Percentiles rank a stretch among this genome's conserved stretches.
These are phyloP conservation scores for Holcopasites calliopsidis DNA, from an alignment of 1,140 invertebrate species.

Conservation along the genomic window DNA sequence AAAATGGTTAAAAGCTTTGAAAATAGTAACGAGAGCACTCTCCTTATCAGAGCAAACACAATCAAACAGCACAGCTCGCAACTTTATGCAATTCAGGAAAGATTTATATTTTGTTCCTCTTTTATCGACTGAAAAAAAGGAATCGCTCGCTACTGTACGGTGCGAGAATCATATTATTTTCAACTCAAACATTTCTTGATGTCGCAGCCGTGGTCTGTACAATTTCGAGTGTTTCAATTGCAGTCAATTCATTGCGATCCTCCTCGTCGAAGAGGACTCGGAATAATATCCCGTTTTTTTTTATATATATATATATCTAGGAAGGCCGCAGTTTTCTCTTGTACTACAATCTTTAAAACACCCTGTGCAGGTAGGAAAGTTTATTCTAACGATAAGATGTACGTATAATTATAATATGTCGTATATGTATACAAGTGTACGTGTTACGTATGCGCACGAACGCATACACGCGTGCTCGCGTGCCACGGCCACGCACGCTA, in stretches of 20 bases:
- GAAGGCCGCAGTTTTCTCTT: slow-evolving; percentile 47
- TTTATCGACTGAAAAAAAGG: too few relatives aligned
- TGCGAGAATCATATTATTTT: slow-evolving; percentile 8
- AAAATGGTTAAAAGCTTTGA: not conserved
- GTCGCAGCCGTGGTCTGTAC: slow-evolving; percentile 1
- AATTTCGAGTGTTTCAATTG: not conserved
- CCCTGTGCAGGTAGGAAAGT: slow-evolving; percentile 31
- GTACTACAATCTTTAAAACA: slow-evolving; percentile 46
- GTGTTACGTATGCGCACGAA: slow-evolving; percentile 4
- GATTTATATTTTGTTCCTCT: too few relatives aligned
- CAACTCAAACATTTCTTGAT: slow-evolving; percentile 8
- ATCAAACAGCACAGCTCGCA: too few relatives aligned
- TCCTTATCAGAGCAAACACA: too few relatives aligned
- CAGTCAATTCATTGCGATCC: not conserved
- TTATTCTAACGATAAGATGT: slow-evolving; percentile 14
- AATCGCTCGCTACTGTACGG: too few relatives aligned
- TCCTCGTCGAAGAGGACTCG: not conserved
- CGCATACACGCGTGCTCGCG: slow-evolving; percentile 3
- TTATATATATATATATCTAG: slow-evolving; percentile 22
- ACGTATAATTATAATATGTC: not conserved
- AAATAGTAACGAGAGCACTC: too few relatives aligned
- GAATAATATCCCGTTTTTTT: not conserved
- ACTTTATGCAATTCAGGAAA: too few relatives aligned
- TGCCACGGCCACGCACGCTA: not conserved
- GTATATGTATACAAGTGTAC: slow-evolving; percentile 34